These are phyloP conservation scores for Aporophyla lueneburgensis DNA, from an alignment of 2,888 invertebrate species.

Conservation along the genomic window DNA sequence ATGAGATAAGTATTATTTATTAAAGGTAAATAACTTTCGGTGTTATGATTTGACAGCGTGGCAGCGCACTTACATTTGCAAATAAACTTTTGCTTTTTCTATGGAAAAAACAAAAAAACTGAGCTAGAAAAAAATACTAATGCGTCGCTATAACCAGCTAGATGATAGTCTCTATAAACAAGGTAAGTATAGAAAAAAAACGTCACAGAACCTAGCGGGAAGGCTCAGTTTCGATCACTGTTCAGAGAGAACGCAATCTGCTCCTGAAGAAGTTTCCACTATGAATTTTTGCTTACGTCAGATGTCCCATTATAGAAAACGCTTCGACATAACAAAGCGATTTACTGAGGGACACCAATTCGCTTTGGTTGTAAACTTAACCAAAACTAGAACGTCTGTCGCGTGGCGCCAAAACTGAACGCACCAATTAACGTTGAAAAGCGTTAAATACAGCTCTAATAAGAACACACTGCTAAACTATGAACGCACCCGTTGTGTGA, in stretches of 20 bases:
- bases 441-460: slow-evolving; percentile 59
- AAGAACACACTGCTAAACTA: slow-evolving; percentile 42
- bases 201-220: not conserved
- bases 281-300: not conserved
- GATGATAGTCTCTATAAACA: not conserved
- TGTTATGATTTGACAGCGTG: not conserved
- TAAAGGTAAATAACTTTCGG: slow-evolving; percentile 14
- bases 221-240: not conserved
- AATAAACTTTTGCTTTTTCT: not conserved
- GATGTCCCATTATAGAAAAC: not conserved
- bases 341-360: not conserved
- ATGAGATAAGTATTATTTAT: slow-evolving; percentile 7
- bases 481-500: slow-evolving; percentile 47
- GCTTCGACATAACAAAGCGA: not conserved
- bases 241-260: not conserved
- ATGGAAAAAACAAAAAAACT: no score
- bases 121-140: not conserved
- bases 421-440: slow-evolving; percentile 62
- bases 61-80: slow-evolving; percentile 9
- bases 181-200: not conserved
- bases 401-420: slow-evolving; percentile 67
- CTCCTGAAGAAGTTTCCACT: not conserved
- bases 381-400: slow-evolving; percentile 37
- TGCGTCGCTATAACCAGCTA: not conserved
- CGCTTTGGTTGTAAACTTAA: slow-evolving; percentile 11